Evolutionary conservation across 2,888 invertebrate genomes (phyloP).

Genomic region (Phymatocera aterrima): DNA sequence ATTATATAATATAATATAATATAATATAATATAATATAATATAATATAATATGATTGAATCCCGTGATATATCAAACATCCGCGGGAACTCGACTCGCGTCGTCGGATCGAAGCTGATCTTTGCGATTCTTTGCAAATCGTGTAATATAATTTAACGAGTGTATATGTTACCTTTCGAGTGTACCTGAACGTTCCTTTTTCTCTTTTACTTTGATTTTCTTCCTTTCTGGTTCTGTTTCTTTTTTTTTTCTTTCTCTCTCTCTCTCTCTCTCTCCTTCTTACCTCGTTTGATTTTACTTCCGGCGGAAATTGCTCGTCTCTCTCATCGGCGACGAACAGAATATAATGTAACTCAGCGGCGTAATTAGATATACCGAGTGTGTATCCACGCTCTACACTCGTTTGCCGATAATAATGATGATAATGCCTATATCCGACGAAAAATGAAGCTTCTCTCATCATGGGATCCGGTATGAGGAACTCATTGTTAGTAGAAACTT

Average conservation of each 20-base stretch:
- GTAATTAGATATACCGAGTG: too few species aligned
- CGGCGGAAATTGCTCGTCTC: constrained; percentile 6
- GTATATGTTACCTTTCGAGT: not conserved
- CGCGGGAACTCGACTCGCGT: not conserved
- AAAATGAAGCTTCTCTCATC: too few species aligned
- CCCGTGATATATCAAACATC: constrained; percentile 13
- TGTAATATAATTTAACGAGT: constrained; percentile 23
- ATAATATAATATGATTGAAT: not conserved
- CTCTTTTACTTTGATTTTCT: not conserved
- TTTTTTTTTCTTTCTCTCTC: not conserved
- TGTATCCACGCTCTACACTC: too few species aligned
- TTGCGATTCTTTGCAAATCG: constrained; percentile 11
- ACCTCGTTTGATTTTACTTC: constrained; percentile 10
- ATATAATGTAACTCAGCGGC: too few species aligned
- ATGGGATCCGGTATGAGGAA: too few species aligned
- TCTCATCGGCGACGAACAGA: not conserved
- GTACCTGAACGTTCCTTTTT: not conserved
- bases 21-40: not conserved
- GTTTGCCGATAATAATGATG: not conserved
- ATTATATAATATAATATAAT: not conserved
- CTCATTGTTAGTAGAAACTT: too few species aligned
- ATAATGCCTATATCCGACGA: too few species aligned
- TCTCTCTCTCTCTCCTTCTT: not conserved
- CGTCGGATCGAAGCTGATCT: too few species aligned
- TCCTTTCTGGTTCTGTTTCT: not conserved